Evolutionary conservation across 2,888 invertebrate species (phyloP).

Genomic region (Lasiommata megera): DNA sequence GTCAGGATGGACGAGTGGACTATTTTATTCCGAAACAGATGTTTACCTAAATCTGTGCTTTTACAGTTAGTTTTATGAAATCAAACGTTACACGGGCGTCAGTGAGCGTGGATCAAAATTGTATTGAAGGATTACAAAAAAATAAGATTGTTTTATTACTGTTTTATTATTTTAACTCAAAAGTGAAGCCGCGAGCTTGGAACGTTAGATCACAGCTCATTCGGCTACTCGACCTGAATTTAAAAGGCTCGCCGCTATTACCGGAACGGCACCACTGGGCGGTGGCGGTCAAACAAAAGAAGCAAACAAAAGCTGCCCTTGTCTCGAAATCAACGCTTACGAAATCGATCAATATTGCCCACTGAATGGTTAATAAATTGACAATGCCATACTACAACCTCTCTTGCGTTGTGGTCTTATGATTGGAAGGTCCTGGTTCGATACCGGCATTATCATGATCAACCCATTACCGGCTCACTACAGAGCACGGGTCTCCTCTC

Average conservation of each 20-base stretch:
- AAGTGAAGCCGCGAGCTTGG: neutral
- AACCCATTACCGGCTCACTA: no score
- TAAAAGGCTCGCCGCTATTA: conserved; percentile 50
- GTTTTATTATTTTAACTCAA: no score
- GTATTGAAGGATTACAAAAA: no score
- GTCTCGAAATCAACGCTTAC: conserved; percentile 41
- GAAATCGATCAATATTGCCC: conserved; percentile 34
- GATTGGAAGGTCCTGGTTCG: no score
- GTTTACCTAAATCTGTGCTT: neutral
- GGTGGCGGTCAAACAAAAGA: conserved; percentile 63
- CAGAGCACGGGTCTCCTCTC: no score
- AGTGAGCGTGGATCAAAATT: no score
- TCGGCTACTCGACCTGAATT: conserved; percentile 74
- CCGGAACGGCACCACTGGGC: conserved; percentile 53
- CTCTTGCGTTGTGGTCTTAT: no score
- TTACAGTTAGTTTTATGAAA: no score
- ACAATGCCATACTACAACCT: no score
- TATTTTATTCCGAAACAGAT: conserved; percentile 18
- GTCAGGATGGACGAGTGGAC: conserved; percentile 20
- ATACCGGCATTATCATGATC: no score
- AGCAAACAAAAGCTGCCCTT: conserved; percentile 55
- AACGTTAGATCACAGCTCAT: neutral
- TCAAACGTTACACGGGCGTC: no score
- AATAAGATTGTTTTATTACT: no score
- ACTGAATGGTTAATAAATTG: conserved; percentile 13